These are phyloP conservation scores for Cephus rjabovi DNA, from an alignment of 2,888 invertebrate species.

Conservation along the genomic window DNA sequence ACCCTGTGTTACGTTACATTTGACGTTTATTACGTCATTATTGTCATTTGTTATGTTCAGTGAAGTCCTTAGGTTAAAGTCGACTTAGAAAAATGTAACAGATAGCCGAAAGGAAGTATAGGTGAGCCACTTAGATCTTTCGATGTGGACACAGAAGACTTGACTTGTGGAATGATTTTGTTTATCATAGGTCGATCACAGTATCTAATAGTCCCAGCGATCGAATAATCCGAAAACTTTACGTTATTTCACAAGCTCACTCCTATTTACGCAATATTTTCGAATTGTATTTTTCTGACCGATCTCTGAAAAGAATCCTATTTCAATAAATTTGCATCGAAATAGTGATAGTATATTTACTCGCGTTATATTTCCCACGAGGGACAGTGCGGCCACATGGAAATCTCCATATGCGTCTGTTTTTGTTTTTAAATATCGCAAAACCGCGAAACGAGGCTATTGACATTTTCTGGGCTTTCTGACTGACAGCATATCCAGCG, in stretches of 20 bases:
- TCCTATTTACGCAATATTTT: not conserved
- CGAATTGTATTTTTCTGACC: not conserved
- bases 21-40: no score
- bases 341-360: slow-evolving; percentile 41
- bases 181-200: not conserved
- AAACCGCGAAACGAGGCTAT: not conserved
- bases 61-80: no score
- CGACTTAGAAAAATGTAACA: no score
- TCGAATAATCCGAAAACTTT: not conserved
- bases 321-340: slow-evolving; percentile 47
- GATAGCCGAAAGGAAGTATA: no score
- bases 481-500: not conserved
- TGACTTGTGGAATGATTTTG: no score
- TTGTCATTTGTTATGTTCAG: no score
- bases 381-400: not conserved
- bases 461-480: slow-evolving; percentile 2
- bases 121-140: no score
- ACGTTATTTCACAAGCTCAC: no score
- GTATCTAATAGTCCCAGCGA: not conserved
- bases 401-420: slow-evolving; percentile 9
- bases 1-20: no score
- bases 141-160: no score
- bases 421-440: slow-evolving; percentile 20
- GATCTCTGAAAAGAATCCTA: slow-evolving; percentile 30
- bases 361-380: not conserved